A percentile compares a stretch with the other conserved stretches of the same genome.
Evolutionary conservation across 2,888 invertebrate species (phyloP).

Genomic region (Trimorus sp.): DNA sequence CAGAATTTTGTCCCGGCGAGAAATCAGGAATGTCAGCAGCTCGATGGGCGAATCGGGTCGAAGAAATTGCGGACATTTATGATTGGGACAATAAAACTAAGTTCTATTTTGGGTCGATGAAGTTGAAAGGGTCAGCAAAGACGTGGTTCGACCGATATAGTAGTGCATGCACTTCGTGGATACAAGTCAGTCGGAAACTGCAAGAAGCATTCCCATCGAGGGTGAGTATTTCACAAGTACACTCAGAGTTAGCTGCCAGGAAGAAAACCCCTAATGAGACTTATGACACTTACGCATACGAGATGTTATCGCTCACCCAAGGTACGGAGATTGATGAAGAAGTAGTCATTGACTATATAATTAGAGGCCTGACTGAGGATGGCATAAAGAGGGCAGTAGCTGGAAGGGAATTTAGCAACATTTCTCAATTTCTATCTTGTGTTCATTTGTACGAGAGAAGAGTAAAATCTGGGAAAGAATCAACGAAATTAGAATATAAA

Average conservation of each 20-base stretch:
- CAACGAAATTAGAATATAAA: no score
- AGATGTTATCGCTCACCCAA: slow-evolving; percentile 21
- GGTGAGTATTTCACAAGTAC: background rate
- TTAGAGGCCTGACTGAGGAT: slow-evolving; percentile 14
- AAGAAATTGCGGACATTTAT: no score
- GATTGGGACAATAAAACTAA: no score
- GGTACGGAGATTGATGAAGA: background rate
- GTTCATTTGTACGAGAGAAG: slow-evolving; percentile 18
- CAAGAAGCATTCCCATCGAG: background rate
- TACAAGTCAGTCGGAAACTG: background rate
- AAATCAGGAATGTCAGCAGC: no score
- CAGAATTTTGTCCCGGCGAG: no score
- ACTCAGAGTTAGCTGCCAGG: background rate
- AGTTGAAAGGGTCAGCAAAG: no score
- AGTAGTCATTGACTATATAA: slow-evolving; percentile 12
- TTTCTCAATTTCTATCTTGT: background rate
- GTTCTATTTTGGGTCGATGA: no score
- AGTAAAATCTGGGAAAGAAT: background rate
- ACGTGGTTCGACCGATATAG: no score
- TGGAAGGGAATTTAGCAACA: background rate
- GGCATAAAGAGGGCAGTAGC: slow-evolving; percentile 5
- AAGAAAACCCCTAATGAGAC: slow-evolving; percentile 22
- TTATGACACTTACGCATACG: slow-evolving; percentile 27
- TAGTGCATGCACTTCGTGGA: no score
- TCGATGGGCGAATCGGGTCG: no score